Evolutionary conservation across 2,888 invertebrate genomes (phyloP).

Genomic region (Phymatocera aterrima): DNA sequence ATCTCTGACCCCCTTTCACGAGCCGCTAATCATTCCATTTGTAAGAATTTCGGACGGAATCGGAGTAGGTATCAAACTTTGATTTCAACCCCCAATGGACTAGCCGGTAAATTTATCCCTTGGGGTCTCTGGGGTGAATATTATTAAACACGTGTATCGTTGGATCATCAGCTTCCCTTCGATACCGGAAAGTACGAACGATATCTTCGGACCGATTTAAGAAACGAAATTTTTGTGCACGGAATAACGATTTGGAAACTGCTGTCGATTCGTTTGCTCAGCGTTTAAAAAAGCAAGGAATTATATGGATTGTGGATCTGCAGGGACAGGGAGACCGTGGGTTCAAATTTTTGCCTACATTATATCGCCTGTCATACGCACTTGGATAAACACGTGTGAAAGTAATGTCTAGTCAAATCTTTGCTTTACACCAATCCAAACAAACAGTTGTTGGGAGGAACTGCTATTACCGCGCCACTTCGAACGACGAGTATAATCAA

Average conservation of each 20-base stretch:
- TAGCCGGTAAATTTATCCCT: neutral
- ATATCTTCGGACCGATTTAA: neutral
- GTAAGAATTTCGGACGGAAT: neutral
- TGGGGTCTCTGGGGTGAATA: neutral
- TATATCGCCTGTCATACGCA: slow-evolving; percentile 42
- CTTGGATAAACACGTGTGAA: slow-evolving; percentile 25
- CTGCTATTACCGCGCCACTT: neutral
- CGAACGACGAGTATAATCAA: neutral
- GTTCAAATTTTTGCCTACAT: neutral
- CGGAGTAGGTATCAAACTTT: slow-evolving; percentile 27
- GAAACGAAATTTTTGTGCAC: neutral
- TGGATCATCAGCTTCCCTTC: neutral
- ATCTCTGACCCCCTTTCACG: neutral
- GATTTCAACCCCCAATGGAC: slow-evolving; percentile 15
- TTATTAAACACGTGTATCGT: neutral
- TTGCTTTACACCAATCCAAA: slow-evolving; percentile 19
- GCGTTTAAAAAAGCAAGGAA: neutral
- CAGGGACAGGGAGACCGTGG: neutral
- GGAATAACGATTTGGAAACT: neutral
- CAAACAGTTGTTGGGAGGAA: slow-evolving; percentile 5
- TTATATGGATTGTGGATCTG: neutral
- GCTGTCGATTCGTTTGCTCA: neutral
- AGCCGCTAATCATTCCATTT: neutral
- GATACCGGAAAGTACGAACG: neutral
- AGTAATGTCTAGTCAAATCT: slow-evolving; percentile 26